Percentiles rank a stretch among this genome's conserved stretches.
Evolutionary conservation across 2,113 vertebrate species (phyloP).

Genomic region (Zosterops borbonicus): DNA sequence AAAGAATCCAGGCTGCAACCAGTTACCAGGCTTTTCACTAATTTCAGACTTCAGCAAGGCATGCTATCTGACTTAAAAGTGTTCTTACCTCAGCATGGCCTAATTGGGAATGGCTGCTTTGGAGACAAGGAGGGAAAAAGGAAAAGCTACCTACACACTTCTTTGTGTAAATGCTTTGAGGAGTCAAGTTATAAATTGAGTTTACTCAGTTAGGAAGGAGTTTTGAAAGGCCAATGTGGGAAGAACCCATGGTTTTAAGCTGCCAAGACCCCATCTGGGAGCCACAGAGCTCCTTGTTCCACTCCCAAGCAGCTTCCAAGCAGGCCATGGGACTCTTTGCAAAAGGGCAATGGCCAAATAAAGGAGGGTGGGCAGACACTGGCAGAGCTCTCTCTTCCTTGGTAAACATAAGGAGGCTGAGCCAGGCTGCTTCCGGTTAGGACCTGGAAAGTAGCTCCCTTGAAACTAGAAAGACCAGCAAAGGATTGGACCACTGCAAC

Average conservation of each 20-base stretch:
- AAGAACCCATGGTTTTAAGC: background rate
- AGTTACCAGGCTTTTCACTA: background rate
- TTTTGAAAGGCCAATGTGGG: rapidly evolving
- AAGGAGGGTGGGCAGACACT: background rate
- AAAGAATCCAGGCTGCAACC: background rate
- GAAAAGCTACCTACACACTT: background rate
- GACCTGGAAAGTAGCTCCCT: background rate
- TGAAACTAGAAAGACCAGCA: background rate
- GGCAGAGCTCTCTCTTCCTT: background rate
- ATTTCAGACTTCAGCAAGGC: background rate
- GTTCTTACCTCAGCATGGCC: background rate
- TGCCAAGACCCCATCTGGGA: background rate
- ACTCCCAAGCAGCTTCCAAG: background rate
- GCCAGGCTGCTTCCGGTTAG: background rate
- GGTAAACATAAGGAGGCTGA: background rate
- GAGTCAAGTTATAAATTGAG: background rate
- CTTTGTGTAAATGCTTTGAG: background rate
- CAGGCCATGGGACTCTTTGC: rapidly evolving
- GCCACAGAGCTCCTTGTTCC: background rate
- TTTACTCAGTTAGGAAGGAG: background rate
- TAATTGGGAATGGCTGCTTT: background rate
- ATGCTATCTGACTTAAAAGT: background rate
- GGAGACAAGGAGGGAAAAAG: background rate
- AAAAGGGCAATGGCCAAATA: background rate
- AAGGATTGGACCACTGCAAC: background rate